Base-by-base conservation (phyloP, 2,113 vertebrate species). In the Varanus salvator region DNA sequence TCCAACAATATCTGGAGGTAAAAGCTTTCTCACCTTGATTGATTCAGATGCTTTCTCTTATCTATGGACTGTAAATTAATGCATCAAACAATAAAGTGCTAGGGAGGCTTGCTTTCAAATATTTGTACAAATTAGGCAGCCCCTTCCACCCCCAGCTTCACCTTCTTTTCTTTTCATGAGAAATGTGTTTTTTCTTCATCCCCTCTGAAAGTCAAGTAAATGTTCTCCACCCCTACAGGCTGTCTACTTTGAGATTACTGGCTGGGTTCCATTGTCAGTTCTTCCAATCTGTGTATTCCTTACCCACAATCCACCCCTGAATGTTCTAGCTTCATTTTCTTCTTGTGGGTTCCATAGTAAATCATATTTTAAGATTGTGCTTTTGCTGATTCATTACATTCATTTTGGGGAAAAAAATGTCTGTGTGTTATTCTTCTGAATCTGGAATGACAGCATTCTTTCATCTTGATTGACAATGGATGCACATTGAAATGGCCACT, bases 171-270 rank as follows among this genome's bases (percentile, higher is more conserved):
- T 15, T 80, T 54, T 80, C 48, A n/a, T 54, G 25, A 52, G 4
- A 54, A 5, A 31, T 80, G 50, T 31, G 38, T 44, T 44, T 44
- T 44, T 44, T 44, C 38, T 44, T 44, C 38, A 44, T 44, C 38
- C 38, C 38, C 38, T 44, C 38, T 44, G 38, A 44, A 44, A 44
- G 38, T 44, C 38, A 44, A 54, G 9, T 54, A 50, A 27, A 54
- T 50, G 23, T 11, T 80, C 23, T 5, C 60, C 60, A 54, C 60
- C 60, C 9, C 60, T 19, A 3, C 60, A 14, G 60, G 34, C 72
- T 77, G 85, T 9, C 34, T 64, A 54, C 74, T 87, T 34, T 77
- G 85, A 74, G 85, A 87, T 12, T 66, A 77, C 64, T 14, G n/a
- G 27, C 21, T 87, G n/a, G 74, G 27, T 87, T 87, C 77, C 11